Conservation (phyloP, 2,888 invertebrate species). For the Candidula unifasciata region DNA sequence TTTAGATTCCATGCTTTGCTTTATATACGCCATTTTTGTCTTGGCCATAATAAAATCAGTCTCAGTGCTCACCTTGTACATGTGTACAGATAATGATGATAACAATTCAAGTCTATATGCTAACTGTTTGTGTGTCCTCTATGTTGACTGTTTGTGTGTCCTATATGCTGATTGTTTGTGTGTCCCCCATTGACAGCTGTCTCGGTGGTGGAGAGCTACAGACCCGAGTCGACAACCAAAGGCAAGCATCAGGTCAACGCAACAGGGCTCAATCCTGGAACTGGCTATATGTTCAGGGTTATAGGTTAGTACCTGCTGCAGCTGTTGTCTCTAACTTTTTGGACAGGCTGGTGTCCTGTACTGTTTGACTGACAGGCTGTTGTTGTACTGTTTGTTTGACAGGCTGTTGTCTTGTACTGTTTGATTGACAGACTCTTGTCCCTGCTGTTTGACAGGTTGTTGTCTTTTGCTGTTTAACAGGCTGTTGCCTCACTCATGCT, state of each 20-base stretch:
- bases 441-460: no score
- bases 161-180: not conserved
- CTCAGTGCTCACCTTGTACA: no score
- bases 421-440: no score
- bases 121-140: not conserved
- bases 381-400: not conserved
- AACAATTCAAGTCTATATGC: no score
- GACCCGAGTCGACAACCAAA: not conserved
- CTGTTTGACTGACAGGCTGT: not conserved
- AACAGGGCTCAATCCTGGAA: constrained; percentile 51
- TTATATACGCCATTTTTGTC: no score
- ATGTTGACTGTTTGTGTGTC: no score
- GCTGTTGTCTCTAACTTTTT: not conserved
- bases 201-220: constrained; percentile 20
- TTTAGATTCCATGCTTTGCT: no score
- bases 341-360: not conserved
- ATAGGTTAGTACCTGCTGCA: constrained; percentile 35
- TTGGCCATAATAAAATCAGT: no score
- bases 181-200: constrained; percentile 15
- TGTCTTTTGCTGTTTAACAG: no score
- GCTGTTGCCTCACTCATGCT: no score
- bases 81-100: no score
- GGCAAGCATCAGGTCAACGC: constrained; percentile 33
- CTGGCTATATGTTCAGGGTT: constrained; percentile 51
- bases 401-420: not conserved